Evolutionary conservation across 37 sponge, comb jelly and placozoan genomes (phyloP), one percentile per base, ranked within the genome.

Genomic region (Agelas oroides): DNA sequence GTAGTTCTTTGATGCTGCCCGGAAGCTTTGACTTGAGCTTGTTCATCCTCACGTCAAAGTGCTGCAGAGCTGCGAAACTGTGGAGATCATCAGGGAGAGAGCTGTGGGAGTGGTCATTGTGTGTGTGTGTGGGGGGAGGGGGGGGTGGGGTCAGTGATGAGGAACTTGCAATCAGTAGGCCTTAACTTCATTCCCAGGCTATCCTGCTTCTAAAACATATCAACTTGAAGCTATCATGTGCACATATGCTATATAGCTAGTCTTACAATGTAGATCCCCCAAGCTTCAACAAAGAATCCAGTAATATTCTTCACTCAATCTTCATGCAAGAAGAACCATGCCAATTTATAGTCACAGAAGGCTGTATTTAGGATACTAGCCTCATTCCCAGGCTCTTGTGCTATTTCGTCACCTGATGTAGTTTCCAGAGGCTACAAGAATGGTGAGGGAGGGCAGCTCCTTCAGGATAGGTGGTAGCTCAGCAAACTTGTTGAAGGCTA

Each of bases 401-500:
- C 46, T 8, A 8, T 46, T 3, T 3, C 6, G 78, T 41, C 61
- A 95, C 95, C 73, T 85, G 55, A 95, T 82, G 31, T 66, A 34
- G 77, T 95, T 95, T 19, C 95, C 95, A 5, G 95, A 88, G 2
- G 84, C 79, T 16, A 84, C 77, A 33, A 95, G 70, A 0, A 81
- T 88, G 30, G 72, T 76, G 53, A 95, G 85, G 15, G 77, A 41
- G 0, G 79, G 61, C 32, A 95, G 36, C 32, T 91, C 84, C 37
- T 82, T 80, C 40, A 95, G 30, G 0, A 79, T 32, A 8, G 61
- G 57, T 27, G 95, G 95, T 0, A 95, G 36, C 59, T 80, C 72
- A 20, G 54, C 67, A 65, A 96, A 88, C 63, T 77, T 38, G 73
- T 96, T 96, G 92, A 96, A 96, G 19, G 92, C 81, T 31, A 96